A percentile compares a stretch with the other conserved stretches of the same genome.
Conservation (phyloP, 2,797 vertebrate species). For the Varecia variegata region DNA sequence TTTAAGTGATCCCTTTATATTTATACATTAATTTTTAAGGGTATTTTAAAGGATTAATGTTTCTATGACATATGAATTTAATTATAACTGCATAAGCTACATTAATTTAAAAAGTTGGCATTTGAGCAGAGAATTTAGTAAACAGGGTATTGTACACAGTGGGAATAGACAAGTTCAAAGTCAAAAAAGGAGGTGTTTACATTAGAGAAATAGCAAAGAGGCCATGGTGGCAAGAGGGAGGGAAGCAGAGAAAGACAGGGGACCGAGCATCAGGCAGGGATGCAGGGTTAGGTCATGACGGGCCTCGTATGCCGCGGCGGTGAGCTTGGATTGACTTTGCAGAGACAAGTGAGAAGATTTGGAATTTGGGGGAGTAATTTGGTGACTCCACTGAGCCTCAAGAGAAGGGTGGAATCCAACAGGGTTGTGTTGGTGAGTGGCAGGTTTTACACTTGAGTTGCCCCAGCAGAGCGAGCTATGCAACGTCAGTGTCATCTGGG, state of each 20-base stretch:
- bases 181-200: background rate
- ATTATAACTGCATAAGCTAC: background rate
- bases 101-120: background rate
- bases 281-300: background rate
- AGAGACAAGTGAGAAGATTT: background rate
- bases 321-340: background rate
- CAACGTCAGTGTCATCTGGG: background rate
- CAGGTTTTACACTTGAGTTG: background rate
- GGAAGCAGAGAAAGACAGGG: background rate
- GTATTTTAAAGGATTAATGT: conserved; percentile 8
- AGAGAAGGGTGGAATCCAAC: background rate
- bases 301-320: background rate
- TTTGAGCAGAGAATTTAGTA: background rate
- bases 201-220: background rate
- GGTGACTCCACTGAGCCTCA: background rate
- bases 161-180: background rate
- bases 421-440: background rate
- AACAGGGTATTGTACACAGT: background rate
- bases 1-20: background rate
- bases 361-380: background rate
- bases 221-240: background rate
- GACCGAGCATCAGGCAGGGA: background rate
- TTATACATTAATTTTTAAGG: conserved; percentile 24
- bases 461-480: background rate
- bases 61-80: conserved; percentile 23